A percentile compares a stretch with the other conserved stretches of the same genome.
Conservation (phyloP, 2,797 vertebrate species). For the Sebastiscus tertius region DNA sequence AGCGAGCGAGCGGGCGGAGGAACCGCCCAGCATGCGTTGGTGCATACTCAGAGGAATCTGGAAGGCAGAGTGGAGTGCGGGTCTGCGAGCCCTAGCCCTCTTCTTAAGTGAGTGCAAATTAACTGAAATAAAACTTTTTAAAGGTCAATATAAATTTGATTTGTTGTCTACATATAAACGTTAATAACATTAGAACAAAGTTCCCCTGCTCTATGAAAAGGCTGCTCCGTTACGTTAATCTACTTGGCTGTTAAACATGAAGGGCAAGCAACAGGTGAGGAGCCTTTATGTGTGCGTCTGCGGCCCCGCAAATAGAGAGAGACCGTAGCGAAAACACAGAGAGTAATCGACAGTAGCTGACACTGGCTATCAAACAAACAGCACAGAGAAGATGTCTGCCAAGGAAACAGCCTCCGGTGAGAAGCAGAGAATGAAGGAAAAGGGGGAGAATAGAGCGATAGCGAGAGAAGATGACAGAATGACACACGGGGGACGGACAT, state of each 20-base stretch:
- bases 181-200: slow-evolving; percentile 71
- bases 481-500: slow-evolving; percentile 57
- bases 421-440: slow-evolving; percentile 52
- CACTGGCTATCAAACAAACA: slow-evolving; percentile 69
- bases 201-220: slow-evolving; percentile 61
- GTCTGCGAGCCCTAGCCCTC: slow-evolving; percentile 60
- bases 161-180: slow-evolving; percentile 71
- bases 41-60: slow-evolving; percentile 65
- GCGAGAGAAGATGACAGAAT: slow-evolving; percentile 71
- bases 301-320: slow-evolving; percentile 59
- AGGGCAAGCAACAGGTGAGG: slow-evolving; percentile 76
- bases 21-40: slow-evolving; percentile 51
- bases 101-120: slow-evolving; percentile 79
- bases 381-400: slow-evolving; percentile 62
- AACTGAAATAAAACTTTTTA: slow-evolving; percentile 78
- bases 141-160: slow-evolving; percentile 77
- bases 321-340: slow-evolving; percentile 38
- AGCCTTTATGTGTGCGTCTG: slow-evolving; percentile 53
- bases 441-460: slow-evolving; percentile 46
- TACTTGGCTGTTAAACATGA: slow-evolving; percentile 68
- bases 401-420: slow-evolving; percentile 67
- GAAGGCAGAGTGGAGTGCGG: slow-evolving; percentile 51
- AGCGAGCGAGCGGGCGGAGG: slow-evolving; percentile 47
- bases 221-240: slow-evolving; percentile 66
- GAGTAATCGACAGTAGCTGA: slow-evolving; percentile 61